phyloP scores from a whole-genome alignment of 2,888 invertebrate genomes.

The Charanyca ferruginea region DNA sequence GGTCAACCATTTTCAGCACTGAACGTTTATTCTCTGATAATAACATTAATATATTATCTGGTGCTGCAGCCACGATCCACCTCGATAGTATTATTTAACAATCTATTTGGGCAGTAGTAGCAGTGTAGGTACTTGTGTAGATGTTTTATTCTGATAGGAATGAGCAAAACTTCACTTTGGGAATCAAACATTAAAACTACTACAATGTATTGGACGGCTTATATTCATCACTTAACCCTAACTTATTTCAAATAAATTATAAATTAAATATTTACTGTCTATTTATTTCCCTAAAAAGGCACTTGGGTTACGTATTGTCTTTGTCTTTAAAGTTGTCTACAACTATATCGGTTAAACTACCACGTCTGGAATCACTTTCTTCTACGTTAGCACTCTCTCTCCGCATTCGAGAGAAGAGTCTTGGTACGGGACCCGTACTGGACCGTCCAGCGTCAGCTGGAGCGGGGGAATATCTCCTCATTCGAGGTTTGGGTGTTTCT shows the following conservation, averaged over 20 bases:
- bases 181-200: conserved; percentile 58
- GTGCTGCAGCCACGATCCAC: background rate
- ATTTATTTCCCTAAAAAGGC: conserved; percentile 80
- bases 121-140: too few relatives aligned
- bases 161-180: background rate
- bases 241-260: conserved; percentile 65
- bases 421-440: conserved; percentile 82
- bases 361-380: conserved; percentile 81
- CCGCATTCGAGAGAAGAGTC: conserved; percentile 85
- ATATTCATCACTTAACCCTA: conserved; percentile 65
- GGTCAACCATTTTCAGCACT: background rate
- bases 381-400: conserved; percentile 82
- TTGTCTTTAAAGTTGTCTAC: conserved; percentile 89
- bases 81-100: too few relatives aligned
- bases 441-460: conserved; percentile 80
- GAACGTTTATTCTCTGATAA: background rate
- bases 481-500: conserved; percentile 76
- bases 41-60: too few relatives aligned
- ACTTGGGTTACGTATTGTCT: conserved; percentile 79
- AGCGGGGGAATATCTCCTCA: conserved; percentile 86
- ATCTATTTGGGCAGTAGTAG: background rate
- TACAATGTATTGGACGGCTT: conserved; percentile 76
- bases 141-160: background rate
- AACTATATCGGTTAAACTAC: conserved; percentile 88
- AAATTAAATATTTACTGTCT: conserved; percentile 73